These are phyloP conservation scores for Brachionus rotundiformis DNA, from an alignment of 1,140 invertebrate genomes.

Conservation along the genomic window DNA sequence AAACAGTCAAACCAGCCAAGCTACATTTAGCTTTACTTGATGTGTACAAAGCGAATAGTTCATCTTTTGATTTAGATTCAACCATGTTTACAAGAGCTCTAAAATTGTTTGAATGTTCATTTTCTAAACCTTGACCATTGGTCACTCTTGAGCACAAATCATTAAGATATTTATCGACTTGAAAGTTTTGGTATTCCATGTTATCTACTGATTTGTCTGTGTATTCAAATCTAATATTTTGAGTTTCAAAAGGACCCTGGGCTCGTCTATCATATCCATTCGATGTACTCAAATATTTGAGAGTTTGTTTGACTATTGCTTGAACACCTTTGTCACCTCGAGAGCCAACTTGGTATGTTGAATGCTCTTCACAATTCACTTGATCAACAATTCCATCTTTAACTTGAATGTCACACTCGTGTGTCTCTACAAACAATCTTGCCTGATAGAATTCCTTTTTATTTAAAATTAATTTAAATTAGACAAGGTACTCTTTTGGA, in stretches of 20 bases:
- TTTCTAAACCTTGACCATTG: not conserved
- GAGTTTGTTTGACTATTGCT: constrained; percentile 45
- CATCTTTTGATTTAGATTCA: not conserved
- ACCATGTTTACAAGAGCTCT: constrained; percentile 27
- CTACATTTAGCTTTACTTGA: constrained; percentile 15
- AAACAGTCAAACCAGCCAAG: constrained; percentile 31
- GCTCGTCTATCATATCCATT: constrained; percentile 29
- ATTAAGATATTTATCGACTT: not conserved
- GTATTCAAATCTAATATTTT: constrained; percentile 39
- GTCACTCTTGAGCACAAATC: not conserved
- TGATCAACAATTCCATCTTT: constrained; percentile 21
- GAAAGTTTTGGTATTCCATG: constrained; percentile 30
- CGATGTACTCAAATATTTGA: not conserved
- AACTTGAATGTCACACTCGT: not conserved
- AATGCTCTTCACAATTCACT: constrained; percentile 31
- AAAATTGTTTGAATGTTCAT: constrained; percentile 44
- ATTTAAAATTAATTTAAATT: not conserved
- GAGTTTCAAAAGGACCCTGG: constrained; percentile 17
- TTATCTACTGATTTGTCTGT: constrained; percentile 38
- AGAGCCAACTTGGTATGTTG: constrained; percentile 48
- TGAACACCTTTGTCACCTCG: constrained; percentile 38
- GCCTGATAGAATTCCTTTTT: constrained; percentile 40
- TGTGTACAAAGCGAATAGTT: not conserved
- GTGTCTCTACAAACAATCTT: constrained; percentile 41
- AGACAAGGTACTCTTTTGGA: no score